These are phyloP conservation scores for Melanophora roralis DNA, from an alignment of 2,888 invertebrate genomes.

Conservation along the genomic window DNA sequence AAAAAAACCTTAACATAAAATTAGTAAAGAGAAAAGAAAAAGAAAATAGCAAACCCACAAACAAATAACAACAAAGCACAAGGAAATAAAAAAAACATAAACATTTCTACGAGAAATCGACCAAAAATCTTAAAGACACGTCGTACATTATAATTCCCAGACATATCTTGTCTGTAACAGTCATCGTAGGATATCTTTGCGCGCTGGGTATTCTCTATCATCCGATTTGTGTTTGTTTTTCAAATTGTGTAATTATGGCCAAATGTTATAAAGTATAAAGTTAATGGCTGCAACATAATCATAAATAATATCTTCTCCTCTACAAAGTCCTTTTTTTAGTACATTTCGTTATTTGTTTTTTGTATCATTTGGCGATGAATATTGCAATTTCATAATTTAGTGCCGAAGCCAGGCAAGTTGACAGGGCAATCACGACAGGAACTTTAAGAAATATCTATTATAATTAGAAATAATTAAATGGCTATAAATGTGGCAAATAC, in stretches of 20 bases:
- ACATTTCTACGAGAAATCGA: too few species aligned
- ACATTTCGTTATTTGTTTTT: background rate
- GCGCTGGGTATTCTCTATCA: too few species aligned
- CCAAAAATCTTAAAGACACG: too few species aligned
- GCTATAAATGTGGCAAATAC: background rate
- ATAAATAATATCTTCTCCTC: slow-evolving; percentile 57
- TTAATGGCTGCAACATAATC: slow-evolving; percentile 62
- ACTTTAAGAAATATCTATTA: slow-evolving; percentile 12
- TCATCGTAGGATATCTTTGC: too few species aligned
- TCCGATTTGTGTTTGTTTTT: slow-evolving; percentile 51
- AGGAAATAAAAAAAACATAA: too few species aligned
- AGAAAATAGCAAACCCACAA: too few species aligned
- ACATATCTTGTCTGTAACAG: too few species aligned
- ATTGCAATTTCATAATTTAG: slow-evolving; percentile 30
- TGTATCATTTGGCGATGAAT: slow-evolving; percentile 23
- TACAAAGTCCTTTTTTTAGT: background rate
- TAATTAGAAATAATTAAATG: slow-evolving; percentile 3
- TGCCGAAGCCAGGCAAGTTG: slow-evolving; percentile 13
- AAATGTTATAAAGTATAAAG: slow-evolving; percentile 65
- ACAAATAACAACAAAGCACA: too few species aligned
- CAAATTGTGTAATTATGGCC: slow-evolving; percentile 64
- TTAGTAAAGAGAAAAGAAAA: too few species aligned
- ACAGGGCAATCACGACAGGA: slow-evolving; percentile 19
- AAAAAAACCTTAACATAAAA: too few species aligned
- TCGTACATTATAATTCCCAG: too few species aligned